These are phyloP conservation scores for Ophioderma brevispina DNA, from an alignment of 35 echinoderm and acorn worm genomes.

Conservation along the genomic window DNA sequence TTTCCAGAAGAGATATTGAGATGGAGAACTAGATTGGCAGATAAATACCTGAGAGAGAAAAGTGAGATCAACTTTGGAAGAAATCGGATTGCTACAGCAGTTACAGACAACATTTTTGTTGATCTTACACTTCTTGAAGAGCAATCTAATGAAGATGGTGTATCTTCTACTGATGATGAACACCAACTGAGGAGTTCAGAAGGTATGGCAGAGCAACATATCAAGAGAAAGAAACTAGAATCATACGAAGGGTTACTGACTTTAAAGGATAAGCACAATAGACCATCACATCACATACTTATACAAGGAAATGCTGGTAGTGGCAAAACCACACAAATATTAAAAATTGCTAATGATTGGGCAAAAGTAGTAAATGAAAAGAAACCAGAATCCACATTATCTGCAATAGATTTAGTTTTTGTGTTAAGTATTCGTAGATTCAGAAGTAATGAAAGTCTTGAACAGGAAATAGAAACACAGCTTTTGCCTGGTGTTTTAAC, in stretches of 20 bases:
- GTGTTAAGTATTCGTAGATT: neutral
- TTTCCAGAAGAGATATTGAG: neutral
- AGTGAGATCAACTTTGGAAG: neutral
- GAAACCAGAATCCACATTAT: neutral
- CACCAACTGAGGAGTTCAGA: no score
- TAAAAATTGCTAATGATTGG: conserved; percentile 28
- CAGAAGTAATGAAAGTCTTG: neutral
- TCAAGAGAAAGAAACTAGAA: neutral
- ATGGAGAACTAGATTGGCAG: neutral
- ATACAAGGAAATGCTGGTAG: conserved; percentile 2
- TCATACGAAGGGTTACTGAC: conserved; percentile 11
- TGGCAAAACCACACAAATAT: conserved; percentile 17
- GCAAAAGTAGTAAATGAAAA: neutral
- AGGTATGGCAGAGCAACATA: no score
- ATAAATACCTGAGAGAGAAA: neutral
- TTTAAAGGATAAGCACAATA: neutral
- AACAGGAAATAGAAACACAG: neutral
- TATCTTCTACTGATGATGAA: no score
- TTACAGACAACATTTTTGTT: neutral
- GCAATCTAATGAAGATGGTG: neutral
- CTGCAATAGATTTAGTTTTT: neutral
- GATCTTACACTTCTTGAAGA: neutral
- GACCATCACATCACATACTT: neutral
- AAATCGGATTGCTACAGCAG: neutral
- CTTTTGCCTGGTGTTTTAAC: neutral